Evolutionary conservation across 2,113 vertebrate genomes (phyloP), one percentile per base, ranked within the genome.

Genomic region (Sebastes schlegelii): DNA sequence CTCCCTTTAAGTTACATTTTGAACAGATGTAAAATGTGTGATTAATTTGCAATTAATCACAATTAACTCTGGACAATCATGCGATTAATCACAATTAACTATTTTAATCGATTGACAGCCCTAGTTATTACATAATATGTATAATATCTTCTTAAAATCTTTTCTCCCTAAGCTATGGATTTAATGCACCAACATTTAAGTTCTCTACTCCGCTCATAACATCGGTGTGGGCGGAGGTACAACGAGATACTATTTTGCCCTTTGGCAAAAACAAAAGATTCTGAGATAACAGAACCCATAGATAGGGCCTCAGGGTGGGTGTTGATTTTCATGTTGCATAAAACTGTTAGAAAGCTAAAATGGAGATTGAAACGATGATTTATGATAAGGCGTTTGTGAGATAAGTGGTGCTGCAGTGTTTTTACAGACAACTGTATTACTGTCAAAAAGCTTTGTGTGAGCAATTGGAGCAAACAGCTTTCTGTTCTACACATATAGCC

Each of bases 111-210:
- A 34, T 88, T 34, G 34, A 34, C 3, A 34, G 34, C 34, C 34
- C 34, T 34, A 34, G 34, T 34, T 34, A 34, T 34, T 82, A 80
- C 61, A 69, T 82, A 74, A 81, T 66, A 46, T 84, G 60, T 52
- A 58, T 71, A 61, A 62, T 74, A 82, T 82, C 74, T 85, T 83
- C 84, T 77, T 89, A 82, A 90, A 86, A 77, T 77, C 70, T 77
- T 86, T 86, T 40, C 71, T 65, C 19, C 45, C 16, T 62, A 77
- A 55, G 66, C 60, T 70, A 61, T 68, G 78, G 71, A 68, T 86
- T 79, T 79, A 19, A 60, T 16, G 16, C 62, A 34, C 14, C 55
- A 58, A 86, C 17, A 63, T 78, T 71, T 54, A 70, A 26, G 45
- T 78, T 69, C 48, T 74, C 12, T 51, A 2, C 52, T 69, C n/a